Evolutionary conservation across 2,797 vertebrate genomes (phyloP).

Genomic region (Paguma larvata): DNA sequence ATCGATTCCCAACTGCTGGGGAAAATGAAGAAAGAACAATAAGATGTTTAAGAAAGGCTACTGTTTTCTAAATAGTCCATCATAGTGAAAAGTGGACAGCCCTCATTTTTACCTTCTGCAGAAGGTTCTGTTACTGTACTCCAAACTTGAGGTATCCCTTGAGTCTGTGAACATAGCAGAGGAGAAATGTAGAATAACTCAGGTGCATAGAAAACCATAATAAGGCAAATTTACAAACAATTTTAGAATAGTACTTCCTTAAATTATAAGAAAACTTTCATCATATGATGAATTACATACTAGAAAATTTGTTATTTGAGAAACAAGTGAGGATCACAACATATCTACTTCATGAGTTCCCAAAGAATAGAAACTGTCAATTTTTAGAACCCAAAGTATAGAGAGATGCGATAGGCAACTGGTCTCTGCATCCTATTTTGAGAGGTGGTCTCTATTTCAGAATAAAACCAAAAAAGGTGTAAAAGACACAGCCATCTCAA

Average conservation of each 20-base stretch:
- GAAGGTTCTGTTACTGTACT: conserved; percentile 69
- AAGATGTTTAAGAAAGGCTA: conserved; percentile 26
- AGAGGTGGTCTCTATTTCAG: conserved; percentile 23
- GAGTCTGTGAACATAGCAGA: conserved; percentile 63
- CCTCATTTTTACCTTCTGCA: conserved; percentile 60
- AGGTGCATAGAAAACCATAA: conserved; percentile 38
- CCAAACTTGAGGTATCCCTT: conserved; percentile 62
- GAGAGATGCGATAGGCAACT: not conserved
- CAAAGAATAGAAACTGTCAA: not conserved
- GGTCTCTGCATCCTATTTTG: not conserved
- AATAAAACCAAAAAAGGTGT: conserved; percentile 38
- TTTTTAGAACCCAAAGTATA: not conserved
- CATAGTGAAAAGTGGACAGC: conserved; percentile 46
- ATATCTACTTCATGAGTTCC: not conserved
- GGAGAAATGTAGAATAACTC: conserved; percentile 66
- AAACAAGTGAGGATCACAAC: conserved; percentile 24
- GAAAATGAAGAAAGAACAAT: conserved; percentile 35
- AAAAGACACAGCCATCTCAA: conserved; percentile 38
- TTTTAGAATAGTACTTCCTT: conserved; percentile 56
- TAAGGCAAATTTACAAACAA: conserved; percentile 58
- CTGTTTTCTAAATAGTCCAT: conserved; percentile 48
- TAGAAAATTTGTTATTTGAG: conserved; percentile 19
- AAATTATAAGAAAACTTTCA: conserved; percentile 52
- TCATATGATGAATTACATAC: conserved; percentile 18
- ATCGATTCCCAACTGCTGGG: conserved; percentile 42